These are phyloP conservation scores for Trichacis sp. DNA, from an alignment of 2,888 invertebrate species.

Conservation along the genomic window DNA sequence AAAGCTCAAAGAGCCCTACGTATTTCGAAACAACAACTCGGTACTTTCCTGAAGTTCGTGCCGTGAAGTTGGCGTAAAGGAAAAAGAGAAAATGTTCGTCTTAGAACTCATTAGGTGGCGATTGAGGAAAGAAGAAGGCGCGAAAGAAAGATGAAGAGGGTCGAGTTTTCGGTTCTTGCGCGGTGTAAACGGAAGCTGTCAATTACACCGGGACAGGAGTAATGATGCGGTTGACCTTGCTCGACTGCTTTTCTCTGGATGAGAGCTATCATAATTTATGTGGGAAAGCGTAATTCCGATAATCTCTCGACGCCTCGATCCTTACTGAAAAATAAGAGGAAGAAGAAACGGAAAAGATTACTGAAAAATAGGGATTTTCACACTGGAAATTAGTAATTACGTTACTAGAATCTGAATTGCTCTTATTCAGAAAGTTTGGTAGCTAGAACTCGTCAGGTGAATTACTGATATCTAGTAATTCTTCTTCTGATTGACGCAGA, in stretches of 20 bases:
- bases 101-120: constrained; percentile 36
- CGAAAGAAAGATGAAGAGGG: constrained; percentile 7
- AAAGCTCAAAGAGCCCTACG: background rate
- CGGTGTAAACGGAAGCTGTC: constrained; percentile 27
- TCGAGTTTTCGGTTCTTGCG: constrained; percentile 27
- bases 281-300: constrained; percentile 15
- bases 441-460: too few relatives aligned
- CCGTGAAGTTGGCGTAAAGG: constrained; percentile 14
- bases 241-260: constrained; percentile 7
- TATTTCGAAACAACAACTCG: constrained; percentile 27
- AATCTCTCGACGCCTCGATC: constrained; percentile 24
- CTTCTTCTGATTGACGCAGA: too few relatives aligned
- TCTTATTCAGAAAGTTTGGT: too few relatives aligned
- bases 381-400: too few relatives aligned
- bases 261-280: constrained; percentile 23
- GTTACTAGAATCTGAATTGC: too few relatives aligned
- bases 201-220: constrained; percentile 34
- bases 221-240: constrained; percentile 35
- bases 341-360: too few relatives aligned
- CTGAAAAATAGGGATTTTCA: too few relatives aligned
- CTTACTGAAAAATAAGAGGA: too few relatives aligned
- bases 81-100: constrained; percentile 21
- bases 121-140: constrained; percentile 22
- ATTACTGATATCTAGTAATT: too few relatives aligned
- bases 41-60: constrained; percentile 21